These are phyloP conservation scores for Scaeva pyrastri DNA, from an alignment of 2,888 invertebrate species.

Conservation along the genomic window DNA sequence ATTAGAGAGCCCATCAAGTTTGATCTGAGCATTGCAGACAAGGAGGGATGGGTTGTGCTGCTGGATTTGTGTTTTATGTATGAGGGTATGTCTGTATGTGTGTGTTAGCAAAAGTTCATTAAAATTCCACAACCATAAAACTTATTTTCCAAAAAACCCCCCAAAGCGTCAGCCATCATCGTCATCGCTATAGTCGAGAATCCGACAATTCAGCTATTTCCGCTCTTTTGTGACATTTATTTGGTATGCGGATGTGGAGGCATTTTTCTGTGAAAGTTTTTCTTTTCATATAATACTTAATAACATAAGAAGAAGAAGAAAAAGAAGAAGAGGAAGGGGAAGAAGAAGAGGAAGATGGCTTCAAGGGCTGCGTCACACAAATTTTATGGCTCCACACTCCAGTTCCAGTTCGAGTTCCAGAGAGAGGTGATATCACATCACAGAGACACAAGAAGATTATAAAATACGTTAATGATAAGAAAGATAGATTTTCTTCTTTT, in stretches of 20 bases:
- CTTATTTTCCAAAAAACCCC: conserved; percentile 35
- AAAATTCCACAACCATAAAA: conserved; percentile 71
- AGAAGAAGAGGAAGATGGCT: conserved; percentile 2
- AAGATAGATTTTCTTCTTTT: conserved; percentile 18
- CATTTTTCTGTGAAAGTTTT: conserved; percentile 26
- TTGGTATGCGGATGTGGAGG: conserved; percentile 35
- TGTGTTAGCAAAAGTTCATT: conserved; percentile 66
- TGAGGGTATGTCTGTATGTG: not conserved
- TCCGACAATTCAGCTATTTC: conserved; percentile 49
- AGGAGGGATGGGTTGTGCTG: not conserved
- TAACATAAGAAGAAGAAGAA: not conserved
- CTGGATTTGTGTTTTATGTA: not conserved
- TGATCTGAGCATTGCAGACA: conserved; percentile 20
- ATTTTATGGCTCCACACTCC: not conserved
- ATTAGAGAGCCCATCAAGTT: conserved; percentile 56
- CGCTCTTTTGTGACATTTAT: conserved; percentile 66
- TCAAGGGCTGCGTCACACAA: conserved; percentile 35
- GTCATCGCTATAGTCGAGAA: not conserved
- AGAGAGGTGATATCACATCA: conserved; percentile 31
- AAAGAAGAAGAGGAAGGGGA: not conserved
- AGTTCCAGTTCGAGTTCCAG: not conserved
- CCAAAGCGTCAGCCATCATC: not conserved
- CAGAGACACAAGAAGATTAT: conserved; percentile 42
- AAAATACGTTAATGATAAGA: conserved; percentile 46
- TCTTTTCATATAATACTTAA: not conserved